Evolutionary conservation across 2,113 vertebrate species (phyloP).

Genomic region (Eubucco bourcierii): DNA sequence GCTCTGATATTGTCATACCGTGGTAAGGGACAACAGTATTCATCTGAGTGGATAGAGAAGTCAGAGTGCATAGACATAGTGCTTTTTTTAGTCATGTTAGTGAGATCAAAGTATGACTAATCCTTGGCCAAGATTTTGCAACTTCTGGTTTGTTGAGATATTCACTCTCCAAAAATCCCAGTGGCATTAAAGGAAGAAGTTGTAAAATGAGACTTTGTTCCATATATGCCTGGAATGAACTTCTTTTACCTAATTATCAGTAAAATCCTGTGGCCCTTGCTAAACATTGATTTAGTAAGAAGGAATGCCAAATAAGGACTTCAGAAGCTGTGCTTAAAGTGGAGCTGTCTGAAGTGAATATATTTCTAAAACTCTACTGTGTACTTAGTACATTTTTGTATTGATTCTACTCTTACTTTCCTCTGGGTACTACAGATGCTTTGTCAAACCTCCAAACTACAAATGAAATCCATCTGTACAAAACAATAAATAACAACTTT

Average conservation of each 20-base stretch:
- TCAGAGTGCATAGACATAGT: neutral
- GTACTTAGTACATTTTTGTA: neutral
- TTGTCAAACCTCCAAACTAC: conserved; percentile 71
- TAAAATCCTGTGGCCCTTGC: neutral
- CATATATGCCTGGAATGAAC: neutral
- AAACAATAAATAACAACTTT: conserved; percentile 69
- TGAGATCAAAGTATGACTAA: neutral
- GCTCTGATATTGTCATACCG: neutral
- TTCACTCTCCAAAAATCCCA: neutral
- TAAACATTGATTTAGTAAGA: neutral
- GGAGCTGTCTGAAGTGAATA: neutral
- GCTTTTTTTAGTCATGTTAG: neutral
- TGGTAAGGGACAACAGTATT: neutral
- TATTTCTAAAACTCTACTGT: neutral
- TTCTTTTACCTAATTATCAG: neutral
- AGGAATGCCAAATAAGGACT: neutral
- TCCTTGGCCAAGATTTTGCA: neutral
- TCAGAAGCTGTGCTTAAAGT: neutral
- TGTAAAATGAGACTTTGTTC: neutral
- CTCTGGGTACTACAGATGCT: conserved; percentile 52
- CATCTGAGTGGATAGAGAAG: neutral
- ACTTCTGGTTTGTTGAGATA: neutral
- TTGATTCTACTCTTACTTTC: conserved; percentile 56
- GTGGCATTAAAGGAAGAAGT: neutral
- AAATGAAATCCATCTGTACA: conserved; percentile 75